Evolutionary conservation across 1,140 invertebrate species (phyloP).

Genomic region (Triops cancriformis): DNA sequence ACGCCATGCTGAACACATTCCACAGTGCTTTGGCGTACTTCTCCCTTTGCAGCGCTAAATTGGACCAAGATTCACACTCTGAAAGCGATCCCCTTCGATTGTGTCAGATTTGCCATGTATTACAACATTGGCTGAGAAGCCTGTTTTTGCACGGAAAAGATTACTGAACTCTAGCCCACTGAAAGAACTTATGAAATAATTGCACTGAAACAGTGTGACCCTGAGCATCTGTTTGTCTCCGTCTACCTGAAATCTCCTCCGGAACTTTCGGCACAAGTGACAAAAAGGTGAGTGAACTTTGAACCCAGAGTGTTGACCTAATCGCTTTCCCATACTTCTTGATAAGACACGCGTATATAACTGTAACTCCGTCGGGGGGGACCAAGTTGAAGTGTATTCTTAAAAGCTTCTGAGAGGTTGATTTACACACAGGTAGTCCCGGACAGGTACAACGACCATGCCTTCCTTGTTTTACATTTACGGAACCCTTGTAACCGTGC

Average conservation of each 20-base stretch:
- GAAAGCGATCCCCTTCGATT: too few species aligned
- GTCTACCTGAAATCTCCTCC: background rate
- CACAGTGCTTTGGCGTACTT: too few species aligned
- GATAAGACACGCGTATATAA: background rate
- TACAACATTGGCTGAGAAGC: too few species aligned
- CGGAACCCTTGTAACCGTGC: background rate
- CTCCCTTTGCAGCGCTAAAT: too few species aligned
- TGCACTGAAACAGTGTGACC: background rate
- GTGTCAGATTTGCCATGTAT: too few species aligned
- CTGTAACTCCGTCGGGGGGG: background rate
- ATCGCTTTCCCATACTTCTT: background rate
- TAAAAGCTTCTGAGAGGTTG: too few species aligned
- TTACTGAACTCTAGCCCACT: too few species aligned
- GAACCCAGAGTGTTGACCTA: background rate
- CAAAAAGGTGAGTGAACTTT: background rate
- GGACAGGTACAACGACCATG: background rate
- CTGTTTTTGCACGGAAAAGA: too few species aligned
- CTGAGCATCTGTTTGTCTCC: background rate
- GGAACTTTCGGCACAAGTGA: background rate
- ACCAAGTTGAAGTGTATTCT: background rate
- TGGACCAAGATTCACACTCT: too few species aligned
- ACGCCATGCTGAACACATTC: background rate
- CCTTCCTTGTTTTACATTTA: background rate
- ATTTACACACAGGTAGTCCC: background rate
- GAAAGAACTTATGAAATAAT: background rate